Evolutionary conservation across 2,888 invertebrate species (phyloP).

Genomic region (Melinopterus prodromus): DNA sequence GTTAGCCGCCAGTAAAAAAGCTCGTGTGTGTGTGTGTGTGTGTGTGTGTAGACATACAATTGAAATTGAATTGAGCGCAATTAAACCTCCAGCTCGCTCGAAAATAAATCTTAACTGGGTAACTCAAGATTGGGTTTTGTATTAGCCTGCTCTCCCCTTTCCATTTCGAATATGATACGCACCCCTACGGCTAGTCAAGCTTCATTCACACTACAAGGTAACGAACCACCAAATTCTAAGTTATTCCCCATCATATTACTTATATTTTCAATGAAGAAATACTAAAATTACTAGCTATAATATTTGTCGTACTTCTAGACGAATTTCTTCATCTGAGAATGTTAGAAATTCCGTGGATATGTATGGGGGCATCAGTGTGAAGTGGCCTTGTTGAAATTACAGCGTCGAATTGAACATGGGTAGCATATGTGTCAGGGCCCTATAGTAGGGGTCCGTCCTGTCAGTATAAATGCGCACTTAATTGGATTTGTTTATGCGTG

Average conservation of each 20-base stretch:
- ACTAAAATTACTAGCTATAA: background rate
- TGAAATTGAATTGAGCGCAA: conserved; percentile 36
- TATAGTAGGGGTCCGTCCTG: conserved; percentile 51
- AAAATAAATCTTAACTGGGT: conserved; percentile 37
- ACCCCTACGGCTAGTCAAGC: conserved; percentile 15
- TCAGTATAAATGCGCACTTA: conserved; percentile 59
- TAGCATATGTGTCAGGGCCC: background rate
- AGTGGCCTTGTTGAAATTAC: background rate
- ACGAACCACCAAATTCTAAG: background rate
- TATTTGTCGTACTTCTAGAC: background rate
- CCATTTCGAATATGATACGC: conserved; percentile 28
- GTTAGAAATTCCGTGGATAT: conserved; percentile 5
- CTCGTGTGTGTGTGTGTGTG: background rate
- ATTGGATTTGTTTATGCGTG: conserved; percentile 60
- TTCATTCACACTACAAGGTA: conserved; percentile 7
- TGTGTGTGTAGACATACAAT: conserved; percentile 24
- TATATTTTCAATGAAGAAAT: background rate
- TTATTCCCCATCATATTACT: background rate
- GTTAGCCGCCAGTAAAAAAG: background rate
- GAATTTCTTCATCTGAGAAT: background rate
- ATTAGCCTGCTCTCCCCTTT: conserved; percentile 33
- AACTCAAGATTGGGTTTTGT: conserved; percentile 38
- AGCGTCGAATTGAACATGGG: background rate
- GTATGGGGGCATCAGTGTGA: conserved; percentile 15
- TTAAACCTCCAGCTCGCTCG: conserved; percentile 25